Evolutionary conservation across 35 echinoderm and acorn worm species (phyloP).

Genomic region (Strongylocentrotus purpuratus): DNA sequence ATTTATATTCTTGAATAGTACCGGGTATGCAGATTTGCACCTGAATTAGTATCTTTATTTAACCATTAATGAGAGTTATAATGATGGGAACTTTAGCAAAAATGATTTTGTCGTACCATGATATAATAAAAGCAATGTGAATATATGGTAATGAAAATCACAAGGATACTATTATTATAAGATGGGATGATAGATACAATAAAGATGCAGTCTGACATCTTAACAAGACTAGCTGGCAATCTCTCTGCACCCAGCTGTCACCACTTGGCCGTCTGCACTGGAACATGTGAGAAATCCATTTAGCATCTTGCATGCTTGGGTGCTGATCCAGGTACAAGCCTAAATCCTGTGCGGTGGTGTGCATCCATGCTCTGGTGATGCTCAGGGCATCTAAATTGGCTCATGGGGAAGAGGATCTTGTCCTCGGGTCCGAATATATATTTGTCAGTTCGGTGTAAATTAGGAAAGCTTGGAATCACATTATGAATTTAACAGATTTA

Average conservation of each 20-base stretch:
- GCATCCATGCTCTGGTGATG: background rate
- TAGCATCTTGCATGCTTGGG: slow-evolving; percentile 3
- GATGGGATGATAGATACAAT: too few relatives aligned
- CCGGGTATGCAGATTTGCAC: too few relatives aligned
- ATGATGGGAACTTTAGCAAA: too few relatives aligned
- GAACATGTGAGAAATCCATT: slow-evolving; percentile 37
- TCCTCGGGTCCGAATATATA: background rate
- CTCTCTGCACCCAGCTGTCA: background rate
- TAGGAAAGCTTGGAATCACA: background rate
- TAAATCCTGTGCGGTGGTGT: background rate
- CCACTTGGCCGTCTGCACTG: background rate
- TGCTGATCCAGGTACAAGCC: background rate
- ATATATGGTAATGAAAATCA: too few relatives aligned
- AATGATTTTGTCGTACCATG: too few relatives aligned
- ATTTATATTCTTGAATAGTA: too few relatives aligned
- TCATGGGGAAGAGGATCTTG: background rate
- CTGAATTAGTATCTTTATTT: too few relatives aligned
- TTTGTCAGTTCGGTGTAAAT: background rate
- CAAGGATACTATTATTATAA: too few relatives aligned
- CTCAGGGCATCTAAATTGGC: background rate
- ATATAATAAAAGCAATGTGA: too few relatives aligned
- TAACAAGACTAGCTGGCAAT: background rate
- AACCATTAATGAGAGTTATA: too few relatives aligned
- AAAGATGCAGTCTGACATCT: background rate
- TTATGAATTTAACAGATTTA: background rate